Evolutionary conservation across 2,797 vertebrate genomes (phyloP), one percentile per base, ranked within the genome.

Genomic region (Pelobates cultripes): DNA sequence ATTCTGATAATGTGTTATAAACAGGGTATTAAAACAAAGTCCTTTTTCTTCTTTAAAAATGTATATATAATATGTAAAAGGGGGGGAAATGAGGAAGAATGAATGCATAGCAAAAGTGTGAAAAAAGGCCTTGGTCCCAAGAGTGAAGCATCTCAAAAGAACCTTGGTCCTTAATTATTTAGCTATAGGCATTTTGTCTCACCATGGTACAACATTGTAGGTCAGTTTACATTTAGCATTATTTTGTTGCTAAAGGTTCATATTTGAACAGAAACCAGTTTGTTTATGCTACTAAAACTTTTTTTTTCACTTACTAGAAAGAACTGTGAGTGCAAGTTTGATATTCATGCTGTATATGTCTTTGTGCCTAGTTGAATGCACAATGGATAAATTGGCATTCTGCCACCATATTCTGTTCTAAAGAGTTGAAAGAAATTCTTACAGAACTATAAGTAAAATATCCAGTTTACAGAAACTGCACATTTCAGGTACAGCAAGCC

Each of bases 241-340:
- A 10, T 67, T 53, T 44, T 76, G 43, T 76, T 66, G 90, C 89
- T 90, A 76, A 66, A 66, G 61, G 28, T 10, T 77, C 43, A 13
- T 8, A 61, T 78, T 78, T 70, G 41, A 70, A 9, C 17, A 61
- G 9, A 68, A 78, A 43, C 43, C 10, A 51, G 17, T 51, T 77
- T 77, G 51, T 57, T 71, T 70, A 70, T 71, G 70, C 47, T 15
- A 70, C 40, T 47, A 47, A 78, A 70, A 70, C 70, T 53, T 70
- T 28, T 28, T 28, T 28, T 28, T 77, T 68, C 28, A 51, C 47
- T 77, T 78, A 78, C 57, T 70, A 70, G 51, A 78, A 77, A 78
- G 51, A 70, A 70, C 68, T 60, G 13, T 61, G 41, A 60, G 47
- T 71, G 77, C 77, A 53, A 78, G 67, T n/a, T 44, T 78, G 40